Evolutionary conservation across 2,113 vertebrate genomes (phyloP).

Genomic region (Campylorhamphus procurvoides): DNA sequence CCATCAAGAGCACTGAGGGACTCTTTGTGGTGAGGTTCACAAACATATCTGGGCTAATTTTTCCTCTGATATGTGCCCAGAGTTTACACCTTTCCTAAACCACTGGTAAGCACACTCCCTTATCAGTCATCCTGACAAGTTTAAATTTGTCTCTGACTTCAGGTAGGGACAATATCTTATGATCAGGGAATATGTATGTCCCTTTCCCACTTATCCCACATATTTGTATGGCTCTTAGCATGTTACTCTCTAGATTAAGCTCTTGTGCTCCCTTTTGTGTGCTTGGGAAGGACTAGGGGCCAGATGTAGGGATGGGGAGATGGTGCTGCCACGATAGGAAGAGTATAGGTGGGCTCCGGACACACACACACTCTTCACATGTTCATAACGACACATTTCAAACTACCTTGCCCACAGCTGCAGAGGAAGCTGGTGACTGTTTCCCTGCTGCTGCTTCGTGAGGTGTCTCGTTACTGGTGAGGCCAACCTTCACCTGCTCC

Average conservation of each 20-base stretch:
- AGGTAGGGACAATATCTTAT: not conserved
- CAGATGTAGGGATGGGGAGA: not conserved
- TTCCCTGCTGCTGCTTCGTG: fast-evolving
- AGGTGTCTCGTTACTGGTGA: not conserved
- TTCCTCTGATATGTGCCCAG: fast-evolving
- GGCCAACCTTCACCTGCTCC: not conserved
- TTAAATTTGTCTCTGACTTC: not conserved
- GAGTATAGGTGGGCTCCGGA: not conserved
- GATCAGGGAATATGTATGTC: not conserved
- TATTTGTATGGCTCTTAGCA: not conserved
- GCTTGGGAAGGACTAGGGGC: not conserved
- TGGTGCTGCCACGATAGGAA: not conserved
- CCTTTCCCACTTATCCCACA: not conserved
- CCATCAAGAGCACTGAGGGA: not conserved
- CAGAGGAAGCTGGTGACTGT: not conserved
- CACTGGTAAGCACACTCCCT: not conserved
- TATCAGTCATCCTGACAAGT: not conserved
- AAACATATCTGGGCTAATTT: not conserved
- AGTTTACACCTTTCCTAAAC: not conserved
- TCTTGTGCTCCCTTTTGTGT: not conserved
- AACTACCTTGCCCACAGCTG: no score
- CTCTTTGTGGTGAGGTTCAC: not conserved
- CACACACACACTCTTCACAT: fast-evolving
- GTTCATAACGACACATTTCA: not conserved
- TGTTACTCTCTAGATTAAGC: not conserved